Conservation (phyloP, 2,113 vertebrate genomes). For the Nestor notabilis region DNA sequence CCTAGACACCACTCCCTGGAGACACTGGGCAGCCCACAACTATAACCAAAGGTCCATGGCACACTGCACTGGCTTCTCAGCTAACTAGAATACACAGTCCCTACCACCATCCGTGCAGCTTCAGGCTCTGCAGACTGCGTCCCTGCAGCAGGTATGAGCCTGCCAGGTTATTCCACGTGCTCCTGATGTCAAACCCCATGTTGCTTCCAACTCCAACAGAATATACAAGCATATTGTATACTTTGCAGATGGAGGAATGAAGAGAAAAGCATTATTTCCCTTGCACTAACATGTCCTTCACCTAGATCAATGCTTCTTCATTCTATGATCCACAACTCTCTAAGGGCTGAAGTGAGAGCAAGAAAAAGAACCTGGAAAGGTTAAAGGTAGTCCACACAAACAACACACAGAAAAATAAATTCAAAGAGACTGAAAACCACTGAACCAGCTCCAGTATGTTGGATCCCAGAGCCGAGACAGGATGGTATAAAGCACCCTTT, state of each 20-base stretch:
- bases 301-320: background rate
- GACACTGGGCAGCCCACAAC: background rate
- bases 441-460: background rate
- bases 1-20: background rate
- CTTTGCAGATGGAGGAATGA: background rate
- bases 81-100: background rate
- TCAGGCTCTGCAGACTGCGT: background rate
- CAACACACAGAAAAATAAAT: background rate
- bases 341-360: background rate
- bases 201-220: background rate
- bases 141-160: background rate
- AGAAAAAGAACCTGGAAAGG: background rate
- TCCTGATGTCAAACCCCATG: fast-evolving
- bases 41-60: background rate
- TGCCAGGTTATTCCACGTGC: no score
- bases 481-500: background rate
- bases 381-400: background rate
- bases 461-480: background rate
- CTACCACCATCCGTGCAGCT: background rate
- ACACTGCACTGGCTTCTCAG: background rate
- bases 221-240: background rate
- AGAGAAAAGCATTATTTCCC: background rate
- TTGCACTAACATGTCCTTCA: background rate
- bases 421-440: background rate
- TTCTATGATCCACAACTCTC: background rate